Evolutionary conservation across 1,140 invertebrate species (phyloP), one percentile per base, ranked within the genome.

Genomic region (Trichogramma pretiosum): DNA sequence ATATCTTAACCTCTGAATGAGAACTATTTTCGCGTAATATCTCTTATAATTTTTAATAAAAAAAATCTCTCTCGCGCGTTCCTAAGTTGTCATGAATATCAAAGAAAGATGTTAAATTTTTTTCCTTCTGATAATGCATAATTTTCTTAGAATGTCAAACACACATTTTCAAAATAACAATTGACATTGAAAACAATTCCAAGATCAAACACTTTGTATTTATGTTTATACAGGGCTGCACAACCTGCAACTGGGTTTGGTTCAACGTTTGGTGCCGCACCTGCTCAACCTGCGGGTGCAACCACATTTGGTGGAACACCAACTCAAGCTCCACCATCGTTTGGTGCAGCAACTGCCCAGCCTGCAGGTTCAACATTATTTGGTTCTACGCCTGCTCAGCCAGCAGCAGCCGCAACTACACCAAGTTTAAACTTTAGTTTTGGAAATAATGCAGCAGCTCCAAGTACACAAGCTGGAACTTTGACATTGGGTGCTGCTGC

Each of bases 391-490:
- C 37, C 60, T 22, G 26, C 59, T 21, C 18, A 21, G 39, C 53
- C 1, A 33, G 45, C 26, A 52, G 57, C 37, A 18, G 42, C 57
- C 16, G 42, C 54, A 21, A 21, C 55, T 19, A 52, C 59, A 7
- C 45, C 56, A 24, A 36, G 53, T 0, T 53, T 58, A 10, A 67
- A 57, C 50, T 68, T 67, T 32, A 57, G 52, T 54, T 67, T 68
- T 46, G 55, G 58, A 11, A 42, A 10, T 33, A 42, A 46, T 11
- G 17, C 56, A 22, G 9, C 56, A 23, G 34, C 53, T 8, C 50
- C 62, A 14, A 53, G 53, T 3, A 43, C 53, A 11, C 56, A 54
- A 4, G 10, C 50, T 11, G 50, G 46, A 19, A 34, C 26, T 24
- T 24, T 13, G 21, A n/a, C n/a, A n/a, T n/a, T 28, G 24, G 24